phyloP scores from a whole-genome alignment of 2,113 vertebrate species.

The Gasterosteus nipponicus region DNA sequence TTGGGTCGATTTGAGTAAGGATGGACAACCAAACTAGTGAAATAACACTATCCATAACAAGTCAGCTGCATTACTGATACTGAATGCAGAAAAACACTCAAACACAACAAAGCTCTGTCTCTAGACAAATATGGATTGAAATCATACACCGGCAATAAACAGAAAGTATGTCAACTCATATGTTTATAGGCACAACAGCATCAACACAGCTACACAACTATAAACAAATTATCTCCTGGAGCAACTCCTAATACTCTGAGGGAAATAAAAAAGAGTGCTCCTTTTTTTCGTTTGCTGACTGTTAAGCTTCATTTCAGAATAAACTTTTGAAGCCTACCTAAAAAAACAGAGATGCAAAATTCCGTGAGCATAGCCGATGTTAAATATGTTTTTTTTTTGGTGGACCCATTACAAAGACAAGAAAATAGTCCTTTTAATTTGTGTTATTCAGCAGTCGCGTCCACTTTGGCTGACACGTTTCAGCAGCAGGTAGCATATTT shows the following conservation, averaged over 20 bases:
- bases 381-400: not conserved
- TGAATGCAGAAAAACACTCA: too few species aligned
- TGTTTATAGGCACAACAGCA: not conserved
- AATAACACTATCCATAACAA: not conserved
- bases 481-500: not conserved
- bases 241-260: constrained; percentile 37
- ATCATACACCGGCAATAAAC: not conserved
- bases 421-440: not conserved
- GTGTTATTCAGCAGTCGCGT: not conserved
- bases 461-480: not conserved
- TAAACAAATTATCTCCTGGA: constrained; percentile 65
- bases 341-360: constrained; percentile 19
- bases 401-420: not conserved
- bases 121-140: not conserved
- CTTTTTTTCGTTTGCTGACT: constrained; percentile 13
- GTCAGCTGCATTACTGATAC: not conserved
- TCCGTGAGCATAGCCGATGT: not conserved
- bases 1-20: not conserved
- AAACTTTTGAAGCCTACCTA: constrained; percentile 15
- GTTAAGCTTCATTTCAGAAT: constrained; percentile 33
- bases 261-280: constrained; percentile 13
- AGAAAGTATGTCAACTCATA: not conserved
- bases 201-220: constrained; percentile 18
- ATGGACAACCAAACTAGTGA: constrained; percentile 1
- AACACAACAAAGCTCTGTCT: not conserved